These are phyloP conservation scores for Atrina japonica DNA, from an alignment of 2,888 invertebrate species.

Conservation along the genomic window DNA sequence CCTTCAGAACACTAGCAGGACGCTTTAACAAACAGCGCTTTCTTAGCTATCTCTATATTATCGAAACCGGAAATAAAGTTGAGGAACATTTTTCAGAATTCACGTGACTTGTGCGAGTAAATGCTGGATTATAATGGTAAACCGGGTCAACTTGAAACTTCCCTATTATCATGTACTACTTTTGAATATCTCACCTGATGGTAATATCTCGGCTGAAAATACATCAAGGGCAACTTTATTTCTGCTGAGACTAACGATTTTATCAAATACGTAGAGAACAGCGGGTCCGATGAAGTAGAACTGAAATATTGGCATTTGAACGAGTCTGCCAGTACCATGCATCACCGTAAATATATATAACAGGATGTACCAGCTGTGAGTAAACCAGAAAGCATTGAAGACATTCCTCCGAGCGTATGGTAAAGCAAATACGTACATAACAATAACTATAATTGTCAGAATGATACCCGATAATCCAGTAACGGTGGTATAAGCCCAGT, in stretches of 20 bases:
- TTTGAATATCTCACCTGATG: too few relatives aligned
- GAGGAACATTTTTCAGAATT: too few relatives aligned
- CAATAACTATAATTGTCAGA: conserved; percentile 81
- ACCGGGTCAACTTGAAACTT: too few relatives aligned
- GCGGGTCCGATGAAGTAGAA: conserved; percentile 84
- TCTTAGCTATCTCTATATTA: too few relatives aligned
- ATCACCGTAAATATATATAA: conserved; percentile 84
- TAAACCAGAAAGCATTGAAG: conserved; percentile 84
- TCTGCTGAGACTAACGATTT: conserved; percentile 83
- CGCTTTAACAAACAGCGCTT: too few relatives aligned
- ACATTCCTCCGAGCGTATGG: conserved; percentile 83
- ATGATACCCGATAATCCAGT: conserved; percentile 84
- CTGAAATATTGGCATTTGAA: conserved; percentile 83
- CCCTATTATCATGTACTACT: too few relatives aligned
- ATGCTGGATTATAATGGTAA: too few relatives aligned
- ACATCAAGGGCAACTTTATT: conserved; percentile 84
- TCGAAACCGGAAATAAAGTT: too few relatives aligned
- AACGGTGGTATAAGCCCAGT: conserved; percentile 83
- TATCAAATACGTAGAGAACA: conserved; percentile 84
- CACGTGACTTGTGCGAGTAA: too few relatives aligned
- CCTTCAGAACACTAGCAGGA: too few relatives aligned
- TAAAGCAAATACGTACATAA: conserved; percentile 84
- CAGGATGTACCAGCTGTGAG: conserved; percentile 84
- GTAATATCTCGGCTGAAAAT: conserved; percentile 83
- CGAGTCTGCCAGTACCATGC: conserved; percentile 84